Conservation (phyloP, 2,888 invertebrate genomes). For the Campoplex nolae region DNA sequence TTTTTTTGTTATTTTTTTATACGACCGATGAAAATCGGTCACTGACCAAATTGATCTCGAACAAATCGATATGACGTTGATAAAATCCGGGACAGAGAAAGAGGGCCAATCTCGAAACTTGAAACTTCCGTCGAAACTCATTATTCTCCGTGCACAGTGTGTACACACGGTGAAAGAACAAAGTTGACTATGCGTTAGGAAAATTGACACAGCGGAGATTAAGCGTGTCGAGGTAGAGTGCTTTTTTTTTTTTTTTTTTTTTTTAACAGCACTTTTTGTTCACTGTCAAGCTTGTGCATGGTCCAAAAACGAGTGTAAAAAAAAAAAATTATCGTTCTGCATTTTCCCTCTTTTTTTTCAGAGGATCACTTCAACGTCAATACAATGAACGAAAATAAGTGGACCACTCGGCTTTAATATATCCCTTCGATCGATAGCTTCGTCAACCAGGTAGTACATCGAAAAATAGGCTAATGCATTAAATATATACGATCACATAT, state of each 20-base stretch:
- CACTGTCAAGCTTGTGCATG: not conserved
- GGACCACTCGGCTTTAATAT: conserved; percentile 35
- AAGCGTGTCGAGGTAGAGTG: conserved; percentile 44
- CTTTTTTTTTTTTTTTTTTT: not conserved
- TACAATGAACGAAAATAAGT: conserved; percentile 39
- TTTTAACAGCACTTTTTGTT: conserved; percentile 25
- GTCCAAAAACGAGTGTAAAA: conserved; percentile 26
- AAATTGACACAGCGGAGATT: conserved; percentile 39
- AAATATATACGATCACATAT: not conserved
- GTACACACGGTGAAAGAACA: conserved; percentile 10
- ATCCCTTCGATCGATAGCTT: conserved; percentile 20
- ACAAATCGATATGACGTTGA: conserved; percentile 45
- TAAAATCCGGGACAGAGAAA: conserved; percentile 27
- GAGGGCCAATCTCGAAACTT: conserved; percentile 39
- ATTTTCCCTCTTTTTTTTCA: not conserved
- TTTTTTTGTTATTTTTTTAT: conserved; percentile 26
- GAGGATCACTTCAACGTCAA: not conserved
- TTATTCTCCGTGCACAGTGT: conserved; percentile 27
- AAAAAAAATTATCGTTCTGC: conserved; percentile 12
- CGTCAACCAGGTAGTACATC: not conserved
- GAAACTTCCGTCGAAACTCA: conserved; percentile 42
- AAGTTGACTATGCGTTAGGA: conserved; percentile 19
- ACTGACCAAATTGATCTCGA: conserved; percentile 21
- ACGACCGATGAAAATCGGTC: conserved; percentile 15
- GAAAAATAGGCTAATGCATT: conserved; percentile 7